Conservation (phyloP, 2,113 vertebrate species). For the Rutilus rutilus region DNA sequence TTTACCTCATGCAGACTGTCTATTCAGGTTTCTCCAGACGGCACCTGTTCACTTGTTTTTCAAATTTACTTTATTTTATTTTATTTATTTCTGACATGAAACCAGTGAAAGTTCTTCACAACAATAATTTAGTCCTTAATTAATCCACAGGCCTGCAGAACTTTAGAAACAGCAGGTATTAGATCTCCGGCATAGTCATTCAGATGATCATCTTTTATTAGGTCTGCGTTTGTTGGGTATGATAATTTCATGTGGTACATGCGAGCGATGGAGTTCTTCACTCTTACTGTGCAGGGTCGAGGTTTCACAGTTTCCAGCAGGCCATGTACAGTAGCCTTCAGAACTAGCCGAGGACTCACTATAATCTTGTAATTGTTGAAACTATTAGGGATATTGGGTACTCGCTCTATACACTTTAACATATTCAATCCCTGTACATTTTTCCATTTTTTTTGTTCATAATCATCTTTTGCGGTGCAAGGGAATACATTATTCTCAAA, state of each 20-base stretch:
- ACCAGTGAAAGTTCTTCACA: background rate
- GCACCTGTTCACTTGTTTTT: no score
- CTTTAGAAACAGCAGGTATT: conserved; percentile 41
- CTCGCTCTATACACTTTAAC: conserved; percentile 67
- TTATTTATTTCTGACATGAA: background rate
- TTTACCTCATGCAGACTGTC: no score
- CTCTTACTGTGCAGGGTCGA: background rate
- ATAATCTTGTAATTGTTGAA: conserved; percentile 59
- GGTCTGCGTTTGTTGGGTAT: accelerated
- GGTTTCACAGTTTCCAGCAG: background rate
- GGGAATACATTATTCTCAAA: conserved; percentile 77
- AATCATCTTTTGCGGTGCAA: background rate
- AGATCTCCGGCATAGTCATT: conserved; percentile 48
- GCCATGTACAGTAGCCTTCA: conserved; percentile 56
- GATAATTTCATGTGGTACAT: conserved; percentile 63
- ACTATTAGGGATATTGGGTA: background rate
- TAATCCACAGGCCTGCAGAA: conserved; percentile 34
- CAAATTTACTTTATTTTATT: no score
- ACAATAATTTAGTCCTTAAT: background rate
- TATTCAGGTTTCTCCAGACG: no score
- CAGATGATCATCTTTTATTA: conserved; percentile 50
- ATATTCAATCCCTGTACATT: conserved; percentile 70
- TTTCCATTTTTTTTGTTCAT: conserved; percentile 60
- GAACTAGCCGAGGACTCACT: conserved; percentile 63
- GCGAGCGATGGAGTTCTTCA: conserved; percentile 46